phyloP scores from a whole-genome alignment of 2,797 vertebrate species.

The Lycodopsis pacificus region DNA sequence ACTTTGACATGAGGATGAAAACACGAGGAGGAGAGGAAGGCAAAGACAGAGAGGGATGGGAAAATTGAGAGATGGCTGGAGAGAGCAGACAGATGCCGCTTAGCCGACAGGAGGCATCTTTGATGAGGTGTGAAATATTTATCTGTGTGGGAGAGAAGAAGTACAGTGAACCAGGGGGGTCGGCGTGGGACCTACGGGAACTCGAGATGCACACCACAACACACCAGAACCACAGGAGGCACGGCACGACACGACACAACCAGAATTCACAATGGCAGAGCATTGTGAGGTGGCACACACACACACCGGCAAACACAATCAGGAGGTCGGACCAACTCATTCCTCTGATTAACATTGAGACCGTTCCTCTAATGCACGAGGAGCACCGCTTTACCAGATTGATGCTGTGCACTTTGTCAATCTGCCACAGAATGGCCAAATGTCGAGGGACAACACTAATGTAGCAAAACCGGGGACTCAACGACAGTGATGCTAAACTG shows the following conservation, averaged over 20 bases:
- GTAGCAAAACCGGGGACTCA: conserved; percentile 36
- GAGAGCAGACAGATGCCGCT: conserved; percentile 87
- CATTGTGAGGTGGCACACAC: conserved; percentile 21
- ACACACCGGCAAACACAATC: conserved; percentile 31
- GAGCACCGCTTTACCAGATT: conserved; percentile 7
- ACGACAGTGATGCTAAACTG: conserved; percentile 27
- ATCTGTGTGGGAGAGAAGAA: conserved; percentile 91
- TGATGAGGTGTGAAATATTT: conserved; percentile 93
- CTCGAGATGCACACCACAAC: conserved; percentile 31
- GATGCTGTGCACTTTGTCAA: background rate
- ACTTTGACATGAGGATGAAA: conserved; percentile 69
- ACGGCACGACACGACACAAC: conserved; percentile 45
- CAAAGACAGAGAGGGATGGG: conserved; percentile 68
- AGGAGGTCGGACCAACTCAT: background rate
- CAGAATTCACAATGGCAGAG: conserved; percentile 50
- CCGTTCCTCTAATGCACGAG: conserved; percentile 9
- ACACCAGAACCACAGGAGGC: conserved; percentile 42
- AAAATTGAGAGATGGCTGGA: conserved; percentile 84
- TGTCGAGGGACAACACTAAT: background rate
- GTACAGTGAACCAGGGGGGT: conserved; percentile 63
- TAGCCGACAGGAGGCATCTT: conserved; percentile 89
- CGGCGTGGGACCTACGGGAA: conserved; percentile 37
- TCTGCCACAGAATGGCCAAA: conserved; percentile 10
- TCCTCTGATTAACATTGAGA: conserved; percentile 5
- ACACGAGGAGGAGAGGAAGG: conserved; percentile 71